These are phyloP conservation scores for Laticauda colubrina DNA, from an alignment of 2,113 vertebrate genomes.

Conservation along the genomic window DNA sequence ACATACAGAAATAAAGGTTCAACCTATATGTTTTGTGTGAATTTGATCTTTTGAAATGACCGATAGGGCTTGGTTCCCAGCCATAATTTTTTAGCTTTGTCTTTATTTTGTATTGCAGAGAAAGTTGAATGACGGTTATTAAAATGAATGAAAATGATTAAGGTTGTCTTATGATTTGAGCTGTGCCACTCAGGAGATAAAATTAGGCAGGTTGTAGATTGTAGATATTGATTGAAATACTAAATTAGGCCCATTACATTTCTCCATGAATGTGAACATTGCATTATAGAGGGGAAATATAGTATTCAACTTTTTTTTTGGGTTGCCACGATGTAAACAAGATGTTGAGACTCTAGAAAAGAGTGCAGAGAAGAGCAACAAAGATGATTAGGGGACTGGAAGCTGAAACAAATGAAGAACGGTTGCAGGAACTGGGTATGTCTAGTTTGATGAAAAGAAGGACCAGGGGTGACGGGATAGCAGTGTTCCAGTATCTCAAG, in stretches of 20 bases:
- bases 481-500: too few relatives aligned
- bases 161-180: background rate
- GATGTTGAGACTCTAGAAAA: too few relatives aligned
- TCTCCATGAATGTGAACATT: background rate
- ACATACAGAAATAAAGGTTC: background rate
- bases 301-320: background rate
- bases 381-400: too few relatives aligned
- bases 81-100: background rate
- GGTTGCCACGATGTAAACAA: too few relatives aligned
- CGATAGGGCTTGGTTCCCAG: background rate
- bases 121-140: background rate
- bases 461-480: too few relatives aligned
- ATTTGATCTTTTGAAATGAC: background rate
- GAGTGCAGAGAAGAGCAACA: too few relatives aligned
- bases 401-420: too few relatives aligned
- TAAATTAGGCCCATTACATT: background rate
- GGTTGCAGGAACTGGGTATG: too few relatives aligned
- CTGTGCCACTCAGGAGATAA: background rate
- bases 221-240: background rate
- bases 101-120: background rate
- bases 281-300: too few relatives aligned
- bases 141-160: background rate
- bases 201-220: background rate
- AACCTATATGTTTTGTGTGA: too few relatives aligned
- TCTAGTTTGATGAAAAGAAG: too few relatives aligned